These are phyloP conservation scores for Amblyopsis hoosieri DNA, from an alignment of 2,797 vertebrate species.

Conservation along the genomic window DNA sequence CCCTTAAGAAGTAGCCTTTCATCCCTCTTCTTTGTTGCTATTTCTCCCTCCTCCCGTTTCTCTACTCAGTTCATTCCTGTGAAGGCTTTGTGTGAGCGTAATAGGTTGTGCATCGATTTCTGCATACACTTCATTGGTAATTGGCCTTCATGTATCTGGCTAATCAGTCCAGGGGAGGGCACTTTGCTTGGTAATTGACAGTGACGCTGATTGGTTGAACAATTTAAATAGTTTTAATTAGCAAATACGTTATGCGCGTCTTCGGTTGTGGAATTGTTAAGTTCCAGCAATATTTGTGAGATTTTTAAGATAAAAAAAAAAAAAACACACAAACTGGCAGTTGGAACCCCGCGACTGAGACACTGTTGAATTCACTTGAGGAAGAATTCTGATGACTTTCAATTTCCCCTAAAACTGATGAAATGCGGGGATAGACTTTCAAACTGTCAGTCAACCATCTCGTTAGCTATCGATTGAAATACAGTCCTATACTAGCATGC, in stretches of 20 bases:
- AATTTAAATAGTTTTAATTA: slow-evolving; percentile 64
- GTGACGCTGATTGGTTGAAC: slow-evolving; percentile 69
- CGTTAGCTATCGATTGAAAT: slow-evolving; percentile 41
- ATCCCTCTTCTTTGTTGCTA: slow-evolving; percentile 67
- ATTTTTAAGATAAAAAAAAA: background rate
- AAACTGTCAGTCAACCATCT: slow-evolving; percentile 35
- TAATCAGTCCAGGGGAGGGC: slow-evolving; percentile 68
- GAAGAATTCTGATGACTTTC: no score
- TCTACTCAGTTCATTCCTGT: slow-evolving; percentile 48
- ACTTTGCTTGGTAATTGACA: slow-evolving; percentile 68
- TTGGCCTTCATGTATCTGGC: slow-evolving; percentile 66
- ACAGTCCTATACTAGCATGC: slow-evolving; percentile 38
- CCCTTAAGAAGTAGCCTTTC: slow-evolving; percentile 67
- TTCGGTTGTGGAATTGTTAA: slow-evolving; percentile 36
- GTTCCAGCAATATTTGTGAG: slow-evolving; percentile 36
- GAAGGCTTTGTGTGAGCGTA: slow-evolving; percentile 57
- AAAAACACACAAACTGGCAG: background rate
- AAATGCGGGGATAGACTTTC: background rate
- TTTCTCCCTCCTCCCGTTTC: slow-evolving; percentile 42
- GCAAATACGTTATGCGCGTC: slow-evolving; percentile 63
- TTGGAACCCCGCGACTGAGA: no score
- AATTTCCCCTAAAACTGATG: background rate
- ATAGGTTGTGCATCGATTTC: slow-evolving; percentile 46
- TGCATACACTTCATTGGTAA: slow-evolving; percentile 56
- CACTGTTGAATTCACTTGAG: no score